Evolutionary conservation across 2,888 invertebrate genomes (phyloP), one percentile per base, ranked within the genome.

Genomic region (Tortricodes alternella): DNA sequence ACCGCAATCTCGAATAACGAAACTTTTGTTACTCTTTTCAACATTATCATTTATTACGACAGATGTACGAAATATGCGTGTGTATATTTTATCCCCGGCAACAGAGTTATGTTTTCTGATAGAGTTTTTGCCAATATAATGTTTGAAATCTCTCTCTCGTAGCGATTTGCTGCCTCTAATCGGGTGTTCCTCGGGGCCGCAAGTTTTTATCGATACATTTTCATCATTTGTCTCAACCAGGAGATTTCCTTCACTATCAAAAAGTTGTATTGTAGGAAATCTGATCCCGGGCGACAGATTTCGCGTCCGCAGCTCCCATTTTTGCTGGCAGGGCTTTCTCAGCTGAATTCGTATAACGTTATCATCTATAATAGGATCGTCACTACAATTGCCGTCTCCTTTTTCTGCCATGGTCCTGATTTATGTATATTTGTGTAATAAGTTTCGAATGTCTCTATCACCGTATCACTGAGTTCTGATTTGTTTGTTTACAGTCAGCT

Each of bases 241-340:
- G 49, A 93, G 84, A 77, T 92, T 91, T 63, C 93, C 93, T 65
- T 92, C 93, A 71, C 92, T 90, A 81, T 93, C 92, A 75, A 92
- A 93, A 62, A 94, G 90, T 77, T 93, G 93, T 75, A 94, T 92
- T 56, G 91, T 91, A 24, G 93, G 93, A 65, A 93, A 88, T 67
- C 80, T 80, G 61, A 93, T 85, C 67, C 92, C 91, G 34, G 92
- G 93, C 53, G 93, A 93, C 53, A 92, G 92, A 78, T 93, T 93
- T 64, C 93, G 91, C 32, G 93, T 93, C 38, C 93, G 89, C 62
- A 94, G 76, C 76, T 93, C 92, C 93, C 93, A 94, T 80, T 92
- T 92, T 82, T 92, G 92, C 64, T 92, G 91, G 70, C 83, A 89
- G 43, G 93, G 92, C 76, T 93, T 93, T 71, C 92, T 88, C 62